phyloP scores from a whole-genome alignment of 2,113 vertebrate species.

The Stomatorhinus ivindoensis region DNA sequence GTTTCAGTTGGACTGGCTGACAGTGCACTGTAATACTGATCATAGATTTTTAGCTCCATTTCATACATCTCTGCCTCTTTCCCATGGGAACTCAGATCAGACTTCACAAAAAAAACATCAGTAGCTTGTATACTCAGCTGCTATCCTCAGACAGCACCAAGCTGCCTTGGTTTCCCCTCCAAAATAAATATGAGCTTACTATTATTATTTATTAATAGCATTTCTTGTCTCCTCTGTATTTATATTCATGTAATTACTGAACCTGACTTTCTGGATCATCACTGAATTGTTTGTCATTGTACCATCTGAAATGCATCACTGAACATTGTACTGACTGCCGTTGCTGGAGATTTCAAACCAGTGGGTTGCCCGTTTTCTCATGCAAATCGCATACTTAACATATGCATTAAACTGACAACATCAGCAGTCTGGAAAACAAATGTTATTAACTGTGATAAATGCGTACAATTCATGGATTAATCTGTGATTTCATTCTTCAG shows the following conservation, averaged over 20 bases:
- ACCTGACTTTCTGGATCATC: background rate
- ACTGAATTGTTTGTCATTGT: background rate
- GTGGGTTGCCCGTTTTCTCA: background rate
- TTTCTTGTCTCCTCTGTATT: background rate
- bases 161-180: background rate
- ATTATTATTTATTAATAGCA: background rate
- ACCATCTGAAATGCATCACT: background rate
- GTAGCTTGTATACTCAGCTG: background rate
- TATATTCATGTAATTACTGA: background rate
- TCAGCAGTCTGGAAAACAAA: background rate
- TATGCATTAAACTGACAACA: background rate
- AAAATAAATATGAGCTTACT: background rate
- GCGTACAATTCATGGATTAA: background rate
- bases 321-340: background rate
- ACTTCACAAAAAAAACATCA: background rate
- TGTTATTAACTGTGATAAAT: background rate
- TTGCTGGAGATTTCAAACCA: background rate
- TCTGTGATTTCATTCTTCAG: slow-evolving; percentile 37
- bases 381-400: background rate
- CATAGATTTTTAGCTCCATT: background rate
- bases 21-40: background rate
- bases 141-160: background rate
- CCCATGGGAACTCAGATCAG: background rate
- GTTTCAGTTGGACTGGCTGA: background rate
- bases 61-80: background rate